Evolutionary conservation across 1,140 invertebrate genomes (phyloP), one percentile per base, ranked within the genome.

Genomic region (Archivesica marissinica): DNA sequence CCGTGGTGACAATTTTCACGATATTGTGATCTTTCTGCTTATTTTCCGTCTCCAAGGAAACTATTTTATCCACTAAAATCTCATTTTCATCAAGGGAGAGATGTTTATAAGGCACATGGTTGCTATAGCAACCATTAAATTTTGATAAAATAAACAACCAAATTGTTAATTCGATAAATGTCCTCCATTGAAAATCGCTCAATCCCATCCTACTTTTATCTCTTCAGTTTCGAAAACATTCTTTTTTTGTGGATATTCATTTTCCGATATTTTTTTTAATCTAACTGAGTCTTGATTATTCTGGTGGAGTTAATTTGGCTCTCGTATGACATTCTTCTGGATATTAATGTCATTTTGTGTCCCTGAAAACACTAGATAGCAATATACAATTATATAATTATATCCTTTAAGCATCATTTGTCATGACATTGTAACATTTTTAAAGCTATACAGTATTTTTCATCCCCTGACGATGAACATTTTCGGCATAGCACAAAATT

Each of bases 1-100:
- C 44, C n/a, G 35, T 50, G 0, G 30, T 79, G 3, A 47, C 39
- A 35, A 50, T 64, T 64, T 79, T 79, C 38, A 79, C 56, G 50
- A 66, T 59, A 11, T 79, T 59, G 17, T 50, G 47, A n/a, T 35
- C 30, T 23, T 59, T 76, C 35, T 38, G 28, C 0, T 3, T 28
- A 47, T 20, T 52, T 20, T 68, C 39, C 44, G 64, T 72, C n/a
- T 81, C 64, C 30, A 81, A 39, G 9, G 79, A 56, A 11, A 81
- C 68, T 17, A 81, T 72, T 56, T 81, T 56, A n/a, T 81, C 79
- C n/a, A 81, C 79, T 56, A 70, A 25, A 52, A 81, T 68, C 33
- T 47, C 79, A 70, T 72, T 61, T 0, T 72, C 50, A 7, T 72
- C 59, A 15, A 72, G 30, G 4, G 66, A 54, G 7, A 50, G 6